phyloP scores from a whole-genome alignment of 2,888 invertebrate species.

The Amphiduros pacificus region DNA sequence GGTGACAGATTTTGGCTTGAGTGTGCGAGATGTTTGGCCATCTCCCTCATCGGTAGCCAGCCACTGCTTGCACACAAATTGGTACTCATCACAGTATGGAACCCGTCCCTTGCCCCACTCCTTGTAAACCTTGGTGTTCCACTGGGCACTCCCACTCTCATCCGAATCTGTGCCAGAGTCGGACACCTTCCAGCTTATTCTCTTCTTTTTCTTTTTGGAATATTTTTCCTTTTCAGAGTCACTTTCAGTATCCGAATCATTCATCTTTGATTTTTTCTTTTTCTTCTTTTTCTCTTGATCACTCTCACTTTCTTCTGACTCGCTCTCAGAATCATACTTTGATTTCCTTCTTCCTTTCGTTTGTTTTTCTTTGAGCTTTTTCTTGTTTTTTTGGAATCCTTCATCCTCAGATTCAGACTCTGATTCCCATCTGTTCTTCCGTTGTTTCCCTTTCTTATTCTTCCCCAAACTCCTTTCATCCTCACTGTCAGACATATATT shows the following conservation, averaged over 20 bases:
- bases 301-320: background rate
- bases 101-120: conserved; percentile 20
- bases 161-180: conserved; percentile 14
- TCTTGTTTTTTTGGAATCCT: no score
- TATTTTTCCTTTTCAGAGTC: background rate
- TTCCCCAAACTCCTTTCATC: conserved; percentile 1
- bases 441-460: no score
- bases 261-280: background rate
- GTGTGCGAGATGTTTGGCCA: background rate
- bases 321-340: conserved; percentile 5
- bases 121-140: conserved; percentile 3
- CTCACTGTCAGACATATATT: conserved; percentile 8
- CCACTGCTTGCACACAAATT: conserved; percentile 8
- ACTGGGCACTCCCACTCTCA: conserved; percentile 5
- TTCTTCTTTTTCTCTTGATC: background rate
- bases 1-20: conserved; percentile 9
- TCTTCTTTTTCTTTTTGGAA: conserved; percentile 1
- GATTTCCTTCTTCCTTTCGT: background rate
- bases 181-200: background rate
- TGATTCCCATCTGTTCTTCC: no score
- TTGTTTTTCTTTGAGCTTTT: no score
- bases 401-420: no score
- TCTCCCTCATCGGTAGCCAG: conserved; percentile 15
- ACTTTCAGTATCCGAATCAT: conserved; percentile 8
- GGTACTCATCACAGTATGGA: conserved; percentile 13